These are phyloP conservation scores for Druceiella hillmani DNA, from an alignment of 2,888 invertebrate genomes.

Conservation along the genomic window DNA sequence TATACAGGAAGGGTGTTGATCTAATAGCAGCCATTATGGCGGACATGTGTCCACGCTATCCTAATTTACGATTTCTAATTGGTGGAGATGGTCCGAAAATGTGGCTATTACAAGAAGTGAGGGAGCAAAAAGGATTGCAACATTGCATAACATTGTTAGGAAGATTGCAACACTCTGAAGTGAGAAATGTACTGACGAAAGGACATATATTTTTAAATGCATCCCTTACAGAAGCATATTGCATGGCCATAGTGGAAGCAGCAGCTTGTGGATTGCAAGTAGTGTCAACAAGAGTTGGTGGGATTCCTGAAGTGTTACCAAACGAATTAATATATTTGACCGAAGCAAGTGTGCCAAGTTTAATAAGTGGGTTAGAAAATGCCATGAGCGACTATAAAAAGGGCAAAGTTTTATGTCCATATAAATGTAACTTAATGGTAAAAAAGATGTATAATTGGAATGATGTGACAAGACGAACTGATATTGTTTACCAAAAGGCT, in stretches of 20 bases:
- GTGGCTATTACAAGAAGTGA: constrained; percentile 88
- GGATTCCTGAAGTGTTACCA: constrained; percentile 97
- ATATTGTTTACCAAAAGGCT: constrained; percentile 76
- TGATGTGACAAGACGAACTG: constrained; percentile 82
- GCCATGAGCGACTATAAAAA: constrained; percentile 57
- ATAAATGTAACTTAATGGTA: constrained; percentile 71
- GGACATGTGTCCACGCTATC: constrained; percentile 71
- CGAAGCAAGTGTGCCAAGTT: constrained; percentile 75
- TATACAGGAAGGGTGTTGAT: constrained; percentile 98
- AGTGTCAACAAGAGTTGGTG: constrained; percentile 96
- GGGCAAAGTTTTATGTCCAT: constrained; percentile 59
- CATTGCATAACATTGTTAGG: constrained; percentile 86
- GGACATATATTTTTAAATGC: constrained; percentile 99
- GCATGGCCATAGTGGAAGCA: constrained; percentile 99
- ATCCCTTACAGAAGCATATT: constrained; percentile 98
- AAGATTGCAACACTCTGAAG: constrained; percentile 83
- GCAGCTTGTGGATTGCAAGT: constrained; percentile 97
- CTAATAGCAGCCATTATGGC: constrained; percentile 90
- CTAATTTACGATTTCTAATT: constrained; percentile 80
- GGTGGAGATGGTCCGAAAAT: constrained; percentile 98
- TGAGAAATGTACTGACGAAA: constrained; percentile 76
- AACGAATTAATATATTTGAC: constrained; percentile 85
- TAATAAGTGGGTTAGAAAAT: constrained; percentile 61
- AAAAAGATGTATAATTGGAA: constrained; percentile 89
- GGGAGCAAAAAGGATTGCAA: constrained; percentile 80